phyloP scores from a whole-genome alignment of 2,113 vertebrate species.

The Nibea albiflora region DNA sequence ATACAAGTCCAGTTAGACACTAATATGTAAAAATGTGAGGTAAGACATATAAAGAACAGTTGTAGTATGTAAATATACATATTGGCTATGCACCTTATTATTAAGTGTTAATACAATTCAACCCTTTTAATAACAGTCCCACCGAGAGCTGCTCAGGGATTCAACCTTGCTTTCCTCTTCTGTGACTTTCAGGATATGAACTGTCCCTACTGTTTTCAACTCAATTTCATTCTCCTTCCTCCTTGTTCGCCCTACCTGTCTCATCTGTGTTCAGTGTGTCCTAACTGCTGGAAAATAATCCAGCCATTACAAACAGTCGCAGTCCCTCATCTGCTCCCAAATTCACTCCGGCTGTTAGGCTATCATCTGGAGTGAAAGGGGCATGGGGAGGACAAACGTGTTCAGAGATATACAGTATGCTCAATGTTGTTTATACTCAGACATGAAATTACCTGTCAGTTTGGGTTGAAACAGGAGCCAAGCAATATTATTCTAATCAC shows the following conservation, averaged over 20 bases:
- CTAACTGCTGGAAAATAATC: conserved; percentile 37
- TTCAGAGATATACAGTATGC: conserved; percentile 45
- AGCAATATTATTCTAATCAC: conserved; percentile 67
- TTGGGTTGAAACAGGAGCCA: conserved; percentile 51
- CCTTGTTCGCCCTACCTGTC: not conserved
- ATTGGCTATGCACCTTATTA: not conserved
- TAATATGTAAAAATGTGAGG: not conserved
- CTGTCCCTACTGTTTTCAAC: not conserved
- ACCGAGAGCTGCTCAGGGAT: not conserved
- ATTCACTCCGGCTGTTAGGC: conserved; percentile 49
- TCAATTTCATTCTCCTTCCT: conserved; percentile 13
- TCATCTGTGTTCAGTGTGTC: conserved; percentile 36
- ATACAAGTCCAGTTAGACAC: not conserved
- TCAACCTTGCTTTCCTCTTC: conserved; percentile 15
- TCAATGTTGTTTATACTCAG: conserved; percentile 56
- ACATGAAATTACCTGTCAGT: conserved; percentile 75
- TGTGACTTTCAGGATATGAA: conserved; percentile 24
- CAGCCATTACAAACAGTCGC: conserved; percentile 49
- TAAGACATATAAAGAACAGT: not conserved
- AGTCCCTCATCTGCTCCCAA: conserved; percentile 50
- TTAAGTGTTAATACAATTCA: not conserved
- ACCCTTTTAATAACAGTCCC: not conserved
- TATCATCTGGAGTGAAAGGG: conserved; percentile 58
- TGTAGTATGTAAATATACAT: too few species aligned
- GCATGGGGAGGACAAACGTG: conserved; percentile 54